These are phyloP conservation scores for Clunio marinus DNA, from an alignment of 2,888 invertebrate genomes.

Conservation along the genomic window DNA sequence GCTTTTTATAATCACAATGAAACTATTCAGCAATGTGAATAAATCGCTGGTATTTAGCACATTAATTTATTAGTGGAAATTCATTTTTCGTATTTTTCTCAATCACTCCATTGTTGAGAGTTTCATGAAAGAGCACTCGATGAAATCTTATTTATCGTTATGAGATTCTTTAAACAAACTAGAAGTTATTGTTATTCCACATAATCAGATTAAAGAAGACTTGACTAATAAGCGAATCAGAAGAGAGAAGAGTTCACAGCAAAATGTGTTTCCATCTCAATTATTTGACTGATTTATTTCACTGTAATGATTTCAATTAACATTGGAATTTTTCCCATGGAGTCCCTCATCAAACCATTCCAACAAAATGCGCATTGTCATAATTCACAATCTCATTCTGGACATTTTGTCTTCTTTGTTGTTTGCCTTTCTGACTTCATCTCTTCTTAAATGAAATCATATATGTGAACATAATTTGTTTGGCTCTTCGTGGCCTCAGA, in stretches of 20 bases:
- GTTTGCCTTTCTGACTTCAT: neutral
- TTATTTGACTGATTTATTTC: constrained; percentile 9
- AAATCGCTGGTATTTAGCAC: constrained; percentile 12
- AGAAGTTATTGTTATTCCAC: constrained; percentile 9
- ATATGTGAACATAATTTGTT: constrained; percentile 26
- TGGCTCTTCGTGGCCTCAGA: constrained; percentile 9
- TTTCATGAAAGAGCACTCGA: neutral
- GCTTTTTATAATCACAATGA: no score
- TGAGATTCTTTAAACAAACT: constrained; percentile 24
- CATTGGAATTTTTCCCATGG: constrained; percentile 13
- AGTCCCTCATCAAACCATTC: neutral
- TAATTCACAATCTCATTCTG: constrained; percentile 23
- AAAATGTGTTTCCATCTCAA: neutral
- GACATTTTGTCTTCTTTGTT: constrained; percentile 17
- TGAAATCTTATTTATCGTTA: constrained; percentile 25
- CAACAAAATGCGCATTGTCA: constrained; percentile 6
- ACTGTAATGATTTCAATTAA: constrained; percentile 6
- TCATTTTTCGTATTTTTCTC: neutral
- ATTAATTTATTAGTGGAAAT: constrained; percentile 8
- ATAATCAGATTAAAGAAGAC: constrained; percentile 18
- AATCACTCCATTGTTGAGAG: constrained; percentile 4
- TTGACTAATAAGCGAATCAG: constrained; percentile 12
- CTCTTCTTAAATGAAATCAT: constrained; percentile 22
- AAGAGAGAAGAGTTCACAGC: neutral
- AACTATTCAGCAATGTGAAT: no score